These are phyloP conservation scores for Odobenus rosmarus DNA, from an alignment of 2,113 vertebrate genomes.

Conservation along the genomic window DNA sequence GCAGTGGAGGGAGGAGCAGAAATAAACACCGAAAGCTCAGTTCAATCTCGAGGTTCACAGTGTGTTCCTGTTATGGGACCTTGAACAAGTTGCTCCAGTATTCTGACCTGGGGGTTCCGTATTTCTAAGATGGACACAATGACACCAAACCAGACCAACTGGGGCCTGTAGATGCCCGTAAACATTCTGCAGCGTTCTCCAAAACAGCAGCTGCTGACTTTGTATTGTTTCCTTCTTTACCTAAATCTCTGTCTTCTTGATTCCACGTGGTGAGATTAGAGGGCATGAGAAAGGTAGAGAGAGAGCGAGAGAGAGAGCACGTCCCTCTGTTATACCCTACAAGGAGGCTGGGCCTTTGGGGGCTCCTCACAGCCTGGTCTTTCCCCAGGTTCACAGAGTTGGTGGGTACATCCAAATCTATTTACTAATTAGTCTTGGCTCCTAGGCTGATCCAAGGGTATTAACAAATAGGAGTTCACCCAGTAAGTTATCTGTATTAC, in stretches of 20 bases:
- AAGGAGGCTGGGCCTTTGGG: no score
- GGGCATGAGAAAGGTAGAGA: neutral
- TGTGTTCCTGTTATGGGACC: no score
- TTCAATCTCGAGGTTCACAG: fast-evolving
- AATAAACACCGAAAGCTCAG: neutral
- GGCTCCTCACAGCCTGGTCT: neutral
- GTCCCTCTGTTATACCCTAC: fast-evolving
- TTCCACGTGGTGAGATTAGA: neutral
- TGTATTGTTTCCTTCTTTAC: neutral
- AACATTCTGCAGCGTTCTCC: neutral
- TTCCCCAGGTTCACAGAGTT: neutral
- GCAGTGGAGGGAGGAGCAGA: neutral
- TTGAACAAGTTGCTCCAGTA: neutral
- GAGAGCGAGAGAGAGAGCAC: fast-evolving
- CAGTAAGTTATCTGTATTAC: neutral
- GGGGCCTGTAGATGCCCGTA: fast-evolving
- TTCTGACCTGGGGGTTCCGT: neutral
- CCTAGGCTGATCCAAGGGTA: neutral
- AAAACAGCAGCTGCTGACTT: neutral
- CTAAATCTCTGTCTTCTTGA: neutral
- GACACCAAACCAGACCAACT: fast-evolving
- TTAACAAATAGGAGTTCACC: neutral
- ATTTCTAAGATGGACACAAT: neutral
- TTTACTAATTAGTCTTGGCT: neutral
- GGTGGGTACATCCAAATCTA: no score